Base-by-base conservation (phyloP, 2,797 vertebrate genomes). In the Florisuga fusca region DNA sequence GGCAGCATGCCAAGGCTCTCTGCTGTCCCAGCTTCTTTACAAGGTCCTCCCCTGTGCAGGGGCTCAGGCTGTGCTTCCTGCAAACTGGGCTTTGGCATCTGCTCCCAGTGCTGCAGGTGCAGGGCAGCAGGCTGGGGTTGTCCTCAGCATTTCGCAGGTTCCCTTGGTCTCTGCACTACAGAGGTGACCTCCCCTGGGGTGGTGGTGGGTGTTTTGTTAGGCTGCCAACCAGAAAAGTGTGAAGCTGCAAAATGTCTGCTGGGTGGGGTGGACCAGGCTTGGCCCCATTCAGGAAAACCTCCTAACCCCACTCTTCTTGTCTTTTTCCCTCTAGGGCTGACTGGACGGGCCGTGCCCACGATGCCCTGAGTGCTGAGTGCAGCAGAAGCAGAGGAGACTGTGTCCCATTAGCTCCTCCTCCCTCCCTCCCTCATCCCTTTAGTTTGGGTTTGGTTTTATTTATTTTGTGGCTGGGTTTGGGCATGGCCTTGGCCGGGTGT, bases 391-490 rank as follows among this genome's bases (percentile, higher is more conserved):
- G 94, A 96, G 93, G 88, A 97, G 92, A 91, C 87, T 82, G 69
- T 94, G 34, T 82, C 75, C 88, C 3, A 0, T 73, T 94, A 78
- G 54, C 80, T 92, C 34, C 26, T 94, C 58, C 15, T 72, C 59
- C 85, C 69, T 93, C 80, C 58, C 15, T 72, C 62, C 87, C 87
- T 43, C 19, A 11, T 33, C 59, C 31, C 83, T 90, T 72, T 95
- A 75, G 85, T 84, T 79, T 97, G 97, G 95, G 75, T 95, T 96
- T 90, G 48, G 85, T 93, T 94, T 77, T 96, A 94, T 96, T 97
- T 97, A 96, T 97, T 96, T 95, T 85, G 84, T 90, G 87, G 77
- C 50, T 92, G 95, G 91, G 67, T 94, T 94, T 85, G 93, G 93
- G 84, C 69, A 95, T 93, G 87, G 91, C 93, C 82, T 91, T 83